A percentile compares a stretch with the other conserved stretches of the same genome.
Evolutionary conservation across 2,113 vertebrate genomes (phyloP).

Genomic region (Tupaia chinensis): DNA sequence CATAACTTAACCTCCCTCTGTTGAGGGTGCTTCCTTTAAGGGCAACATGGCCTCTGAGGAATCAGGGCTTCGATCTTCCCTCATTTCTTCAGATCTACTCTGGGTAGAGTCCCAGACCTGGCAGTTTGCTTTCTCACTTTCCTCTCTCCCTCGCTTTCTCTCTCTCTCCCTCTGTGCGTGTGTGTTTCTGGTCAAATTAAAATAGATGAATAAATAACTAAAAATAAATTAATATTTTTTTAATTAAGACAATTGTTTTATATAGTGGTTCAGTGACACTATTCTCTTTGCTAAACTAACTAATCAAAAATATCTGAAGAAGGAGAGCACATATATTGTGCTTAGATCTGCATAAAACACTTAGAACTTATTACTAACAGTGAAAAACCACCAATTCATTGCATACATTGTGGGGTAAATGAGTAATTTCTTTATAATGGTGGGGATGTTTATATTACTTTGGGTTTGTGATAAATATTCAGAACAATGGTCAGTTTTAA

Average conservation of each 20-base stretch:
- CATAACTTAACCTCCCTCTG: no score
- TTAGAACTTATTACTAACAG: background rate
- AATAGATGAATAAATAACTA: no score
- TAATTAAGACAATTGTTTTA: constrained; percentile 45
- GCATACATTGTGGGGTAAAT: background rate
- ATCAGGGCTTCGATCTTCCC: no score
- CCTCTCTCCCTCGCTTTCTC: no score
- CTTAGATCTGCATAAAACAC: background rate
- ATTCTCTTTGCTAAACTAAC: background rate
- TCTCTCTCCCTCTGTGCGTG: no score
- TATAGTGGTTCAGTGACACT: background rate
- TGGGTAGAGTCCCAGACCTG: no score
- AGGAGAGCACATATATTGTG: background rate
- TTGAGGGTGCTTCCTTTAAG: no score
- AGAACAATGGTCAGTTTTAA: background rate
- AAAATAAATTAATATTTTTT: no score
- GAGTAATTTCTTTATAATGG: background rate
- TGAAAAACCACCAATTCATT: background rate
- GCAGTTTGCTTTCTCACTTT: no score
- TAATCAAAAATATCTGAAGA: constrained; percentile 24
- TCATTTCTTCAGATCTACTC: no score
- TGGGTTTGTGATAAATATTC: background rate
- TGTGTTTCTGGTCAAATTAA: no score
- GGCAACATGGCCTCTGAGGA: no score
- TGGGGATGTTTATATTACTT: background rate